These are phyloP conservation scores for Atta colombica DNA, from an alignment of 1,140 invertebrate genomes.

Conservation along the genomic window DNA sequence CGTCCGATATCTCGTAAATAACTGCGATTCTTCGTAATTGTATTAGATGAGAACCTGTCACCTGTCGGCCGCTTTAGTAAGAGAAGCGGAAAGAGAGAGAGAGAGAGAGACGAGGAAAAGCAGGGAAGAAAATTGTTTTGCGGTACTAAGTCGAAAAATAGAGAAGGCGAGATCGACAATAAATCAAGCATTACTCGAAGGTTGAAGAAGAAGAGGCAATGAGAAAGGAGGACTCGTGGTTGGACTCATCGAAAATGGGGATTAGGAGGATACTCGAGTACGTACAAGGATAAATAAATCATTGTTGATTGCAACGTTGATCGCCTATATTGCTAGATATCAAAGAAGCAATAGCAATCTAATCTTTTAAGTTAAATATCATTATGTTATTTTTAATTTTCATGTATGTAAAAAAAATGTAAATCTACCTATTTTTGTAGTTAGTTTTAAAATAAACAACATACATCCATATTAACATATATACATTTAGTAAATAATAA, in stretches of 20 bases:
- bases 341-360: too few relatives aligned
- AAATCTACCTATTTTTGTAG: too few relatives aligned
- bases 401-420: too few relatives aligned
- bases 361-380: too few relatives aligned
- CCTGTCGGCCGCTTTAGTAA: constrained; percentile 52
- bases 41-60: constrained; percentile 84
- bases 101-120: constrained; percentile 1
- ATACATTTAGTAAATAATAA: too few relatives aligned
- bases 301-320: constrained; percentile 73
- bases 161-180: constrained; percentile 62
- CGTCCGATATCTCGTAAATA: constrained; percentile 81
- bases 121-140: background rate
- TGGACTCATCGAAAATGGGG: background rate
- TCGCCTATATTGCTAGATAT: constrained; percentile 57
- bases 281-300: constrained; percentile 67
- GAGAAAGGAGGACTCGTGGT: constrained; percentile 18
- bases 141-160: constrained; percentile 6
- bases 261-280: constrained; percentile 7
- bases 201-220: constrained; percentile 26
- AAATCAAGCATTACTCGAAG: constrained; percentile 78
- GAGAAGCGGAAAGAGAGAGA: background rate
- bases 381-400: too few relatives aligned
- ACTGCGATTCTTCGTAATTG: constrained; percentile 81
- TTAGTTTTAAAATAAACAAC: too few relatives aligned
- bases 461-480: too few relatives aligned